Evolutionary conservation across 2,113 vertebrate genomes (phyloP), one percentile per base, ranked within the genome.

Genomic region (Pterocles gutturalis): DNA sequence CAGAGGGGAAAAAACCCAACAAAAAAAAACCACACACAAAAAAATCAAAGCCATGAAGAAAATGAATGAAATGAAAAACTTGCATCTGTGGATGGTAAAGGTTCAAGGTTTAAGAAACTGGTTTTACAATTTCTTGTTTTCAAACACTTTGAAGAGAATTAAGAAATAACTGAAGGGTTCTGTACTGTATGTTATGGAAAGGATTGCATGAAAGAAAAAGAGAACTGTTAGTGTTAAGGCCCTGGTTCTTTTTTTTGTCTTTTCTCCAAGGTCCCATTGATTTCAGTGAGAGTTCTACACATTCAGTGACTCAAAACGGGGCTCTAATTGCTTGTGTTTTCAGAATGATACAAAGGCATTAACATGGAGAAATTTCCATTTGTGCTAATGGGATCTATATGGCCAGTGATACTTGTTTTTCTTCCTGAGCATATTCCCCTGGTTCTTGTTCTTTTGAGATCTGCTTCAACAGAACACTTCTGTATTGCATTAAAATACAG

Each of bases 241-340:
- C 53, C 20, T 6, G 2, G 21, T 34, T 58, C 6, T 49, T 89
- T 54, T 26, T 38, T 67, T 22, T 29, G 28, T 33, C 70, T 65
- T 80, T 86, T 79, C 87, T 76, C 69, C 80, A 89, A 75, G 38
- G 60, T 53, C 45, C 57, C 67, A 41, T 2, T 87, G 81, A 84
- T 87, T 96, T 76, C 90, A 87, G 31, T 0, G 0, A 58, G 41
- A 45, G 69, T 55, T 82, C 76, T 46, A 73, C 53, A 75, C 64
- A 75, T 20, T 62, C 33, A 81, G 21, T 7, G 38, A 55, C 67
- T 94, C 64, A 81, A 70, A 65, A 78, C 0, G 0, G 67, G 33
- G 38, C 49, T 91, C 61, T 94, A 88, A 94, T 82, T 77, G 69
- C 81, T 87, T 64, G 69, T 82, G 69, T 94, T 96, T 91, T 67